Evolutionary conservation across 2,797 vertebrate species (phyloP), one percentile per base, ranked within the genome.

Genomic region (Syndactyla subalaris): DNA sequence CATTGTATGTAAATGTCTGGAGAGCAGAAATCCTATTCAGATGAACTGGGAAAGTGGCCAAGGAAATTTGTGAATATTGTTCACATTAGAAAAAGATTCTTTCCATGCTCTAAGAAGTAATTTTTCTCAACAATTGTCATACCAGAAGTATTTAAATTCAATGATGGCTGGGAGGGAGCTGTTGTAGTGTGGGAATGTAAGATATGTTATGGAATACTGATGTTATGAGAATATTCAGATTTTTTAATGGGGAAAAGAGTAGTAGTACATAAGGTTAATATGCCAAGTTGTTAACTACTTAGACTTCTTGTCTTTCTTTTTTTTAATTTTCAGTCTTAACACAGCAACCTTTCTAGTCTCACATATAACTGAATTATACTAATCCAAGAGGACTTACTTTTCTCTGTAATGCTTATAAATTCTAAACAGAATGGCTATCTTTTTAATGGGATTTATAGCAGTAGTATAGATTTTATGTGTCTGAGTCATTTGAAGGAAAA

Each of bases 341-440:
- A 66, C 71, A 86, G 48, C 29, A 85, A 52, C 71, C 79, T 92
- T 97, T 88, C 79, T 86, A 82, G 39, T 96, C 85, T 96, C 57
- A 81, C 81, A 80, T 88, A 54, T 58, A 70, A 59, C 89, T 74
- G 73, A 92, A 86, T 77, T 0, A 82, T 78, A 49, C 43, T 80
- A 91, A 89, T 89, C 38, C 57, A 89, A 34, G 43, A 30, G 36
- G 51, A 65, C 87, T 94, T 71, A 39, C 41, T 58, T 91, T 91
- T 96, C 14, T 20, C 57, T 39, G 4, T 68, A 22, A 49, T 20
- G 20, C 81, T 92, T 52, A 77, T 70, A 92, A 88, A 91, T 92
- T 67, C 72, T 93, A 89, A 92, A 88, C 79, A 82, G 71, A 73
- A 72, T 85, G 78, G 21, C 32, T 88, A 7, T 57, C 38, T 83